Evolutionary conservation across 2,888 invertebrate species (phyloP).

Genomic region (Nymphalis c-album): DNA sequence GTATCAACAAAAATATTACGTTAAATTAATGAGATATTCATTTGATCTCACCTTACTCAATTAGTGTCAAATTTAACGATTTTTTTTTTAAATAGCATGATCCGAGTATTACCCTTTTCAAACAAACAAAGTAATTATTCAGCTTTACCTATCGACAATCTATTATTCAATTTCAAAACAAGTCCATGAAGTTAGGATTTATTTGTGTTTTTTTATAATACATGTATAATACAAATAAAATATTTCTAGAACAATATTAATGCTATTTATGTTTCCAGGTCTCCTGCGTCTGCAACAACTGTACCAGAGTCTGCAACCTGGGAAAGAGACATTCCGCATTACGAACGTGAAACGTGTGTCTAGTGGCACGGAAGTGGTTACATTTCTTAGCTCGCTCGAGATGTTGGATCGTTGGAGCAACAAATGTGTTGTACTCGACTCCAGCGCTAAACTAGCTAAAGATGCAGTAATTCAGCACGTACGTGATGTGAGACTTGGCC

Average conservation of each 20-base stretch:
- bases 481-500: constrained; percentile 90
- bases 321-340: constrained; percentile 91
- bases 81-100: no score
- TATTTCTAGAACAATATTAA: not conserved
- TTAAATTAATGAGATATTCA: no score
- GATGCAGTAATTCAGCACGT: constrained; percentile 93
- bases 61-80: no score
- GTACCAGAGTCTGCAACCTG: constrained; percentile 91
- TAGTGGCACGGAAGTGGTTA: constrained; percentile 91
- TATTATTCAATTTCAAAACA: no score
- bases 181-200: no score
- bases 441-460: constrained; percentile 92
- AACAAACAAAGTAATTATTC: no score
- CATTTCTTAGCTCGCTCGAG: constrained; percentile 90
- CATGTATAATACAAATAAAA: no score
- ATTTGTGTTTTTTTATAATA: no score
- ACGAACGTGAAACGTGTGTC: constrained; percentile 92
- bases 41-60: no score
- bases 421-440: constrained; percentile 94
- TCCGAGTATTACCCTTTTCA: no score
- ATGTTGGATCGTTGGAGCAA: constrained; percentile 90
- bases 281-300: constrained; percentile 94
- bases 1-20: no score
- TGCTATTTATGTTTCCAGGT: constrained; percentile 78
- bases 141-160: no score